Evolutionary conservation across 2,888 invertebrate genomes (phyloP).

Genomic region (Therioaphis trifolii): DNA sequence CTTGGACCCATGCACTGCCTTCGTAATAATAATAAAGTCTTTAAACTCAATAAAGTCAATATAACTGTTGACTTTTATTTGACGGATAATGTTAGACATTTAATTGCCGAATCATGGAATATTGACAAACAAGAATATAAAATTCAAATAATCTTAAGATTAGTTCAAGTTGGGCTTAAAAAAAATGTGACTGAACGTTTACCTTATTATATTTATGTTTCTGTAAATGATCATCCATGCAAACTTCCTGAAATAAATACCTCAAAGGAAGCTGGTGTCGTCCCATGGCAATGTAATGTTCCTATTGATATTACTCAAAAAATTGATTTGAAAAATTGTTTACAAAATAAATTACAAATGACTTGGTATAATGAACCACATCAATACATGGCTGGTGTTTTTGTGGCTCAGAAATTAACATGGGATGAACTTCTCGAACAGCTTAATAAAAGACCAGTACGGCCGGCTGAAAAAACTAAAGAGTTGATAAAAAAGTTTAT

Average conservation of each 20-base stretch:
- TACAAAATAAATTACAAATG: conserved; percentile 42
- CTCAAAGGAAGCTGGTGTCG: conserved; percentile 42
- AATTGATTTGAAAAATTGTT: conserved; percentile 49
- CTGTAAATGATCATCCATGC: conserved; percentile 43
- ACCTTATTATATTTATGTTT: conserved; percentile 43
- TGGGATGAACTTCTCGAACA: conserved; percentile 29
- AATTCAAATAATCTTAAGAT: conserved; percentile 57
- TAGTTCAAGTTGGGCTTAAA: conserved; percentile 3
- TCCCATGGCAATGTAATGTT: conserved; percentile 49
- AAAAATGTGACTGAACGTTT: conserved; percentile 48
- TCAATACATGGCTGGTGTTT: conserved; percentile 44
- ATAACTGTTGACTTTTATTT: conserved; percentile 37
- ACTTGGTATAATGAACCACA: conserved; percentile 46
- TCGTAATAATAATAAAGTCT: neutral
- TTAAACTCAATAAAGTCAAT: no score
- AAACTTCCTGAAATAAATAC: conserved; percentile 47
- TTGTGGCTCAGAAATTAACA: conserved; percentile 41
- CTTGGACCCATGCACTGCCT: conserved; percentile 33
- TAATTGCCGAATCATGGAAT: conserved; percentile 50
- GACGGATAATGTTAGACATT: conserved; percentile 36
- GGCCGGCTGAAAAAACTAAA: conserved; percentile 25
- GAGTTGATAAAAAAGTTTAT: conserved; percentile 54
- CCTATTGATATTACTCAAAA: conserved; percentile 53
- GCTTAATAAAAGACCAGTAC: conserved; percentile 47
- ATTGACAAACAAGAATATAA: conserved; percentile 46